phyloP scores from a whole-genome alignment of 2,797 vertebrate genomes.

The Melanotaenia maccullochi region DNA sequence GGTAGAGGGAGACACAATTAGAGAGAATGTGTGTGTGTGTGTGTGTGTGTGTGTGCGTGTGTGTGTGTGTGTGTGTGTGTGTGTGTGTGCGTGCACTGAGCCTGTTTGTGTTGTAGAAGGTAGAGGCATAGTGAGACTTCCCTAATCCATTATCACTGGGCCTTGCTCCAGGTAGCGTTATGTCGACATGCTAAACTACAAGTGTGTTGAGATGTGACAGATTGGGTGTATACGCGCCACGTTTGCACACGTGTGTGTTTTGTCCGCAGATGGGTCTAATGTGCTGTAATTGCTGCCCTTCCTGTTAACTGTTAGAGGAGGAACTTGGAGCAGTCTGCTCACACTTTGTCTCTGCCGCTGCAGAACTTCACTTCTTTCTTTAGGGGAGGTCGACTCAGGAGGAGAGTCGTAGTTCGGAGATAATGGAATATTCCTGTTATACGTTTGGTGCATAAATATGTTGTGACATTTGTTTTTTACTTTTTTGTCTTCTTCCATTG shows the following conservation, averaged over 20 bases:
- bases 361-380: conserved; percentile 58
- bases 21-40: conserved; percentile 34
- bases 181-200: conserved; percentile 66
- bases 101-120: conserved; percentile 33
- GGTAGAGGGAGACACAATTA: conserved; percentile 50
- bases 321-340: conserved; percentile 48
- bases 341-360: conserved; percentile 32
- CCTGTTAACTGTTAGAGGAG: conserved; percentile 70
- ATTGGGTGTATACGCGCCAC: conserved; percentile 29
- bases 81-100: neutral
- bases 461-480: conserved; percentile 36
- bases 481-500: conserved; percentile 47
- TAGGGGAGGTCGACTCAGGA: conserved; percentile 39
- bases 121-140: conserved; percentile 67
- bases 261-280: conserved; percentile 67
- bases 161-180: conserved; percentile 77
- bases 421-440: conserved; percentile 22
- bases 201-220: conserved; percentile 76
- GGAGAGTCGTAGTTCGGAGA: conserved; percentile 21
- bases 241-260: conserved; percentile 31
- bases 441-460: conserved; percentile 37
- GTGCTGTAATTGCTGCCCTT: conserved; percentile 78
- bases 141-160: conserved; percentile 78
- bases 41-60: too few relatives aligned
- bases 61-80: neutral